These are phyloP conservation scores for Aporophyla lueneburgensis DNA, from an alignment of 2,888 invertebrate species.

Conservation along the genomic window DNA sequence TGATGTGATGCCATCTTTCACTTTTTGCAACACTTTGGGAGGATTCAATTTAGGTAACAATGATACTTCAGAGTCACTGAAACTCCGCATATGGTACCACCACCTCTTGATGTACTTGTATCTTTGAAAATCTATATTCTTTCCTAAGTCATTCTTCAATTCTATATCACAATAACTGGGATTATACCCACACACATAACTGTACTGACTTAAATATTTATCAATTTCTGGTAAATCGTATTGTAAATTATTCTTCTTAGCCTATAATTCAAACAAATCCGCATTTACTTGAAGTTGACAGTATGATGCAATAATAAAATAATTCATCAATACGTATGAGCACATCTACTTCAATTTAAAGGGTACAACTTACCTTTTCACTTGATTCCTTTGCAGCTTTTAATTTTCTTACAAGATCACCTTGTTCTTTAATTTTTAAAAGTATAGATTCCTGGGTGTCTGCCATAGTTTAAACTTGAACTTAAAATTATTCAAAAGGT, in stretches of 20 bases:
- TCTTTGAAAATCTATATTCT: conserved; percentile 78
- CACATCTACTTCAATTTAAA: conserved; percentile 3
- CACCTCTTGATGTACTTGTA: conserved; percentile 90
- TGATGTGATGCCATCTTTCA: conserved; percentile 72
- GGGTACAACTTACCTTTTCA: conserved; percentile 91
- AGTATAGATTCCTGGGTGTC: conserved; percentile 81
- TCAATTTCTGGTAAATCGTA: conserved; percentile 81
- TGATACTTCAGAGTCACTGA: conserved; percentile 87
- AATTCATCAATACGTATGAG: conserved; percentile 42
- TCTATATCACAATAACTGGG: conserved; percentile 89
- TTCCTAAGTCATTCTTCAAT: conserved; percentile 78
- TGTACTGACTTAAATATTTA: conserved; percentile 88
- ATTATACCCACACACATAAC: conserved; percentile 90
- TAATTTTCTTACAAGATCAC: conserved; percentile 95
- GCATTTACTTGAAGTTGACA: conserved; percentile 59
- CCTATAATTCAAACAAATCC: conserved; percentile 79
- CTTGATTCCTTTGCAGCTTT: conserved; percentile 95
- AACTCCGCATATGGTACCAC: conserved; percentile 92
- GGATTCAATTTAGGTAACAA: conserved; percentile 80
- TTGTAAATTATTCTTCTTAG: conserved; percentile 68
- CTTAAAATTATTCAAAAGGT: conserved; percentile 56
- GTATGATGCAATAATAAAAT: conserved; percentile 73
- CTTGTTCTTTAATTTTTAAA: conserved; percentile 92
- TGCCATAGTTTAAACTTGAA: conserved; percentile 77
- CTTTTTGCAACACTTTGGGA: conserved; percentile 72